Percentiles rank a stretch among this genome's conserved stretches.
These are phyloP conservation scores for Rhinopithecus roxellana DNA, from an alignment of 2,113 vertebrate species.

Conservation along the genomic window DNA sequence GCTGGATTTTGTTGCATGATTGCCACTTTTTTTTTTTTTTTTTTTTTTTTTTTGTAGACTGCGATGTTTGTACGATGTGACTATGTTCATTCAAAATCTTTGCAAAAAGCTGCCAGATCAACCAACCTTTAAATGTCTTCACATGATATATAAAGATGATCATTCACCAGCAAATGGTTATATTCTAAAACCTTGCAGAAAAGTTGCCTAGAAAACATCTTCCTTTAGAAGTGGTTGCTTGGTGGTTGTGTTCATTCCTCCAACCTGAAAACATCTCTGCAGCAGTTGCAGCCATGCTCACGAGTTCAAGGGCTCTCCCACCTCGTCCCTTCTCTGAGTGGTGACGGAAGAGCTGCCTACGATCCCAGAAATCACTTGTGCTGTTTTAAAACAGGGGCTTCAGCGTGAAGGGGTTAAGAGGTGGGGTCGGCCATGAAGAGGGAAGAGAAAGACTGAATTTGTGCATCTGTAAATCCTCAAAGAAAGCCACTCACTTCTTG, in stretches of 20 bases:
- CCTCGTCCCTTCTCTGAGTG: too few relatives aligned
- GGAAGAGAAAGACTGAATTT: background rate
- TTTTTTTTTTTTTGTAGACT: background rate
- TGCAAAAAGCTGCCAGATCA: background rate
- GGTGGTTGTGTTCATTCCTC: background rate
- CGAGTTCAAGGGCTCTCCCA: background rate
- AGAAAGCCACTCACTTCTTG: background rate
- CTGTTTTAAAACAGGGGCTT: background rate
- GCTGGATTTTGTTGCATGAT: background rate
- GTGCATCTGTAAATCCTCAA: background rate
- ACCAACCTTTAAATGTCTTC: background rate
- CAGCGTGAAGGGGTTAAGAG: background rate
- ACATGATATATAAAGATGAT: background rate
- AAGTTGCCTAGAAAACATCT: background rate
- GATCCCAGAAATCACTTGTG: background rate
- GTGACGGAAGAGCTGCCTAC: background rate
- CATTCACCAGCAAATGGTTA: background rate
- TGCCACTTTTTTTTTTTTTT: too few relatives aligned
- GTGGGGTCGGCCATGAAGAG: background rate
- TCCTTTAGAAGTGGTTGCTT: background rate
- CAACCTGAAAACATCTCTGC: background rate
- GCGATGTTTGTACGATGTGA: background rate
- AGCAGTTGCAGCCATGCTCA: accelerated
- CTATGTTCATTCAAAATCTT: background rate
- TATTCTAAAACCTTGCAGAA: background rate